Base-by-base conservation (phyloP, 2,888 invertebrate genomes). In the Zele albiditarsus region DNA sequence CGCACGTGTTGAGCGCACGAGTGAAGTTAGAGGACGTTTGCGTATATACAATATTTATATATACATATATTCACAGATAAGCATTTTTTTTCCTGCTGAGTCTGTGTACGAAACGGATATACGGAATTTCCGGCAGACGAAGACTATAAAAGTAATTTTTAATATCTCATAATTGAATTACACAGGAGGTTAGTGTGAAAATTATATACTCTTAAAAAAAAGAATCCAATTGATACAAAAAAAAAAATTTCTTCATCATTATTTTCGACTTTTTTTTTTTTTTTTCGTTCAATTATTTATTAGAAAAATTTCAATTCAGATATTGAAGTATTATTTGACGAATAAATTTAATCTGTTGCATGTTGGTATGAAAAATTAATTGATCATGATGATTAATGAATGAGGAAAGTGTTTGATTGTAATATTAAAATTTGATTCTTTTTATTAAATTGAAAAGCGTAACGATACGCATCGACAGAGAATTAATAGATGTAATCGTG, bases 101-200 rank as follows among this genome's bases (percentile, higher is more conserved):
- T 73, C 49, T 20, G 53, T 75, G 76, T 66, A n/a, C 49, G 78
- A 79, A 70, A 77, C 80, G 80, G 82, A 82, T 80, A 81, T 79
- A 79, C 77, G 69, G 69, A 81, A 80, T 82, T 81, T 83, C 82
- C 82, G 83, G 79, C 75, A 78, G n/a, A 31, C 0, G n/a, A 62
- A 28, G 5, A 38, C 12, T 38, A 38, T 38, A 12, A 38, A 38
- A 38, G 38, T 38, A 8, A 38, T 38, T 4, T 4, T 27, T 27
- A 60, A 25, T 60, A 23, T 60, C 14, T 20, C 16, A 57, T 23
- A n/a, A 57, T 57, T 57, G 8, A 57, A 57, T 57, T 57, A 57
- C 6, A 57, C 57, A 42, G 38, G 12, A 38, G 8, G 8, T 0
- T 2, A 38, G 38, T 38, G 38, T 38, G 38, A 8, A 38, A 38